Evolutionary conservation across 2,888 invertebrate species (phyloP).

Genomic region (Nemotelus nigrinus): DNA sequence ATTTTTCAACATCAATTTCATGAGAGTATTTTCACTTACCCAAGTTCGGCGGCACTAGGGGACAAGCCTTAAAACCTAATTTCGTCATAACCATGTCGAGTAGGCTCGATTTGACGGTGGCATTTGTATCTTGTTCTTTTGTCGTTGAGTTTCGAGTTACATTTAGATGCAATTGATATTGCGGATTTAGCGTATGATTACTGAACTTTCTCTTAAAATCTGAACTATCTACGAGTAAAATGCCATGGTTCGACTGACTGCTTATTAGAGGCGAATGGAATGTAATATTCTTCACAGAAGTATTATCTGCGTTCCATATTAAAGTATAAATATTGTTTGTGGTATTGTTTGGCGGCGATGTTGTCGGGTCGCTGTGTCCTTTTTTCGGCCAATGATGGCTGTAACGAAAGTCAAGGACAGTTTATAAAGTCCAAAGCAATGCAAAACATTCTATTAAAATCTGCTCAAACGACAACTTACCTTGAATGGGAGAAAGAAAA

Average conservation of each 20-base stretch:
- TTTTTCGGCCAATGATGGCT: conserved; percentile 52
- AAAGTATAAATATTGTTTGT: conserved; percentile 46
- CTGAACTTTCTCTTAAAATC: conserved; percentile 49
- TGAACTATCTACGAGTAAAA: conserved; percentile 49
- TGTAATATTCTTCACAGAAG: conserved; percentile 46
- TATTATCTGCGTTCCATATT: conserved; percentile 46
- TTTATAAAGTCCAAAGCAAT: not conserved
- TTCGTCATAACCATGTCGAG: conserved; percentile 50
- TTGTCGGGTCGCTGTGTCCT: conserved; percentile 44
- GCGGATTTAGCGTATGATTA: conserved; percentile 26
- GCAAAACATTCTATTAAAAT: conserved; percentile 5
- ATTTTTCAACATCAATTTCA: too few species aligned
- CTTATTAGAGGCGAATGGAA: conserved; percentile 45
- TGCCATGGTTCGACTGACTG: conserved; percentile 45
- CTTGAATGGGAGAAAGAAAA: conserved; percentile 60
- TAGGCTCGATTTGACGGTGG: conserved; percentile 33
- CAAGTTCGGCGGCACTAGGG: conserved; percentile 72
- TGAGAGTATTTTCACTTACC: conserved; percentile 64
- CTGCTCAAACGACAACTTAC: conserved; percentile 51
- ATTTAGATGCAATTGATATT: not conserved
- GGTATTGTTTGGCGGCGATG: conserved; percentile 29
- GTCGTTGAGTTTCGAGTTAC: not conserved
- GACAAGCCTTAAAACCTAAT: conserved; percentile 64
- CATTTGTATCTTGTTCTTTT: too few species aligned
- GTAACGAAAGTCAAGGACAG: conserved; percentile 16